Evolutionary conservation across 2,797 vertebrate genomes (phyloP).

Genomic region (Myotis daubentonii): DNA sequence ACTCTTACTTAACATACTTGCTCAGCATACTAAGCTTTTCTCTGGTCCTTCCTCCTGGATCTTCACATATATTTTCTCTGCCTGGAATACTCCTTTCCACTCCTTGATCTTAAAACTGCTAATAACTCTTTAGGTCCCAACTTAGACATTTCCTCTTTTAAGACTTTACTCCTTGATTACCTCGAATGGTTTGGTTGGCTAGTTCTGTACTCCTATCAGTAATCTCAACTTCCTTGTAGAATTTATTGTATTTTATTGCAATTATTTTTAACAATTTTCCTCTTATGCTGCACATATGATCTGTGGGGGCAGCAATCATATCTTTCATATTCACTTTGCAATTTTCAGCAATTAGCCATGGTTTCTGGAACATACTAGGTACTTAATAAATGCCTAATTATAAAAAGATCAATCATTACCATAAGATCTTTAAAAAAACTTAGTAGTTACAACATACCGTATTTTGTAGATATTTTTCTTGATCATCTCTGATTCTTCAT

Average conservation of each 20-base stretch:
- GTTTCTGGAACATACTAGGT: background rate
- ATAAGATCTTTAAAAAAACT: slow-evolving; percentile 3
- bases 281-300: background rate
- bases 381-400: background rate
- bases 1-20: background rate
- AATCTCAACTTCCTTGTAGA: background rate
- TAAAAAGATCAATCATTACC: background rate
- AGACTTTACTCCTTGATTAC: background rate
- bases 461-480: slow-evolving; percentile 31
- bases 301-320: background rate
- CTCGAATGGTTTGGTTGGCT: background rate
- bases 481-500: background rate
- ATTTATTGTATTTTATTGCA: background rate
- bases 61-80: background rate
- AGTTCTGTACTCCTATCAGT: background rate
- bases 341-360: background rate
- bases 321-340: slow-evolving; percentile 1
- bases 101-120: background rate
- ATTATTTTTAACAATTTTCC: background rate
- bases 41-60: background rate
- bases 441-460: background rate
- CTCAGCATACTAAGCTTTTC: background rate
- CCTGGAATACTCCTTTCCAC: background rate
- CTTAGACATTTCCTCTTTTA: background rate
- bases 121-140: background rate